Percentiles rank a stretch among this genome's conserved stretches.
These are phyloP conservation scores for Sycophila texana DNA, from an alignment of 2,888 invertebrate species.

Conservation along the genomic window DNA sequence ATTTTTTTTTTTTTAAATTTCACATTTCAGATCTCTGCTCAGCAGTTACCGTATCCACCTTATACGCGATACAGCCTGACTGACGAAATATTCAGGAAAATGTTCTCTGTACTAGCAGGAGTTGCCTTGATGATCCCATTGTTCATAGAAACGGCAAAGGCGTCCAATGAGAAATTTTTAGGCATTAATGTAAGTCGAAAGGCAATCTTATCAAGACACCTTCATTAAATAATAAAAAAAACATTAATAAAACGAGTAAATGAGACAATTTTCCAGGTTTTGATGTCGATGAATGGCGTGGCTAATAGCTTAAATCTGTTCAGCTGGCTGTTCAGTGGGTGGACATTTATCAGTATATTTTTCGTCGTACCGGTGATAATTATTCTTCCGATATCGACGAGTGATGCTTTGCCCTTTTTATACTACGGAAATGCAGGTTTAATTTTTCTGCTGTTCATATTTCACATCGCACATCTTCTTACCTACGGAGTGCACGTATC, in stretches of 20 bases:
- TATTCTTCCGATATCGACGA: constrained; percentile 64
- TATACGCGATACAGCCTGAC: constrained; percentile 58
- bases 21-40: constrained; percentile 30
- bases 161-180: constrained; percentile 70
- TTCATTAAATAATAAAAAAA: background rate
- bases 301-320: constrained; percentile 67
- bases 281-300: constrained; percentile 74
- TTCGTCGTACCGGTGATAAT: constrained; percentile 66
- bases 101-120: constrained; percentile 60
- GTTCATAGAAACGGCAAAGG: constrained; percentile 67
- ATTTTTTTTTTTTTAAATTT: background rate
- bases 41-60: constrained; percentile 45
- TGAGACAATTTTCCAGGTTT: constrained; percentile 59
- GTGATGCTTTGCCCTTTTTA: constrained; percentile 66
- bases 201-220: background rate
- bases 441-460: constrained; percentile 67
- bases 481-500: constrained; percentile 70
- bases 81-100: constrained; percentile 60
- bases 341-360: constrained; percentile 62
- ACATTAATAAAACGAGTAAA: background rate
- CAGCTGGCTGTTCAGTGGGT: constrained; percentile 70
- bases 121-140: constrained; percentile 68
- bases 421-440: constrained; percentile 68
- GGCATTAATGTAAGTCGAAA: constrained; percentile 69
- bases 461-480: constrained; percentile 67